Percentiles rank a stretch among this genome's conserved stretches.
Conservation (phyloP, 2,888 invertebrate species). For the Amblyjoppa fuscipennis region DNA sequence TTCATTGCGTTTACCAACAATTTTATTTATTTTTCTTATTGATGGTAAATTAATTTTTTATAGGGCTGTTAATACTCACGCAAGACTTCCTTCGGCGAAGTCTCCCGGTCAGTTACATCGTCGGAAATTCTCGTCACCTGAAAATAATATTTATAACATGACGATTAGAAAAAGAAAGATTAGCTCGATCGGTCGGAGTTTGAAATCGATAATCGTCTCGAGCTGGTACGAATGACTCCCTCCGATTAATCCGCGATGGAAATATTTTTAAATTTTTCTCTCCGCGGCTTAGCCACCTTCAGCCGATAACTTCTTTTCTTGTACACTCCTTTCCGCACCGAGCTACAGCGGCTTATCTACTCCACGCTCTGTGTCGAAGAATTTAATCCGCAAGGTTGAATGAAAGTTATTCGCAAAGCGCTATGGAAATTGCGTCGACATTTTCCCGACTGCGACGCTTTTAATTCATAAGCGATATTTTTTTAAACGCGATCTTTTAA, state of each 20-base stretch:
- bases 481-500: neutral
- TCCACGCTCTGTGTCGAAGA: slow-evolving; percentile 22
- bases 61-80: slow-evolving; percentile 76
- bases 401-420: neutral
- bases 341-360: slow-evolving; percentile 38
- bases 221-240: slow-evolving; percentile 58
- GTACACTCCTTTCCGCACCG: slow-evolving; percentile 11
- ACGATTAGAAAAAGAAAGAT: slow-evolving; percentile 38
- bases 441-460: too few relatives aligned
- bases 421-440: neutral
- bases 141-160: slow-evolving; percentile 39
- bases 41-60: neutral
- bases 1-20: too few relatives aligned
- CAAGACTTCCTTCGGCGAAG: slow-evolving; percentile 80
- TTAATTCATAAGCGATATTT: too few relatives aligned
- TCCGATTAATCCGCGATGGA: slow-evolving; percentile 10
- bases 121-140: slow-evolving; percentile 77
- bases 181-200: slow-evolving; percentile 24
- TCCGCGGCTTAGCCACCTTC: neutral
- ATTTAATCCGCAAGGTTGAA: neutral
- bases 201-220: slow-evolving; percentile 47
- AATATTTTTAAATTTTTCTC: slow-evolving; percentile 33
- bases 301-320: slow-evolving; percentile 44
- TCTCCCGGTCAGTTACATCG: slow-evolving; percentile 75
- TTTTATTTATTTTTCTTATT: neutral